phyloP scores from a whole-genome alignment of 2,797 vertebrate species.

The Furcifer pardalis region DNA sequence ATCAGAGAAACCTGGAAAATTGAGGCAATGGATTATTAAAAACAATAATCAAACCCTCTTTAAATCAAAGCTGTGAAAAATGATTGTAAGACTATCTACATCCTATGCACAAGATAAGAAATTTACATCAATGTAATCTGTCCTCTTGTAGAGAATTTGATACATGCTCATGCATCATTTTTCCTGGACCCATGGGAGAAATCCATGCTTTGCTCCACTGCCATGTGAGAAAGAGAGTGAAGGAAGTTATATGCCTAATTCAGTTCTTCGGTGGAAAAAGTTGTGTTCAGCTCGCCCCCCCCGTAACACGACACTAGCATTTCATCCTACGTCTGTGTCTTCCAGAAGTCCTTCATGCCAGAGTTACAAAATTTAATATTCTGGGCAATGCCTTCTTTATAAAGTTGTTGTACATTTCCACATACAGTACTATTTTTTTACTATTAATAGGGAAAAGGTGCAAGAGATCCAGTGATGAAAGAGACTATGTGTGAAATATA shows the following conservation, averaged over 20 bases:
- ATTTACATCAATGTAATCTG: constrained; percentile 23
- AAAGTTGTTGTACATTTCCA: background rate
- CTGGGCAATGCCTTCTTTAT: background rate
- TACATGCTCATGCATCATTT: background rate
- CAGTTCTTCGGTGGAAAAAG: constrained; percentile 59
- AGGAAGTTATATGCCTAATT: constrained; percentile 38
- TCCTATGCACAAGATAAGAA: constrained; percentile 27
- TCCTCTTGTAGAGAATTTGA: constrained; percentile 15
- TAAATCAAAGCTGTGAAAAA: background rate
- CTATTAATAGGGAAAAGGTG: background rate
- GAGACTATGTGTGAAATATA: background rate
- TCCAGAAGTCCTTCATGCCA: constrained; percentile 14
- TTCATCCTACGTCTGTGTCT: background rate
- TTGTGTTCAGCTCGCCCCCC: constrained; percentile 61
- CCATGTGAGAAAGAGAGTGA: constrained; percentile 58
- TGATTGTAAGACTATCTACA: background rate
- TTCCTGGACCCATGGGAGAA: constrained; percentile 36
- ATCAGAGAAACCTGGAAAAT: background rate
- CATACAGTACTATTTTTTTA: constrained; percentile 6
- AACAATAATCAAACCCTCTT: background rate
- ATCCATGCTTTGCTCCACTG: constrained; percentile 50
- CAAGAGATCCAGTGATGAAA: background rate
- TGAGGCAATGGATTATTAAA: background rate
- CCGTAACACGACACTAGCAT: background rate
- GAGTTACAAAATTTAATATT: background rate